Evolutionary conservation across 2,888 invertebrate species (phyloP), one percentile per base, ranked within the genome.

Genomic region (Hypomecis punctinalis): DNA sequence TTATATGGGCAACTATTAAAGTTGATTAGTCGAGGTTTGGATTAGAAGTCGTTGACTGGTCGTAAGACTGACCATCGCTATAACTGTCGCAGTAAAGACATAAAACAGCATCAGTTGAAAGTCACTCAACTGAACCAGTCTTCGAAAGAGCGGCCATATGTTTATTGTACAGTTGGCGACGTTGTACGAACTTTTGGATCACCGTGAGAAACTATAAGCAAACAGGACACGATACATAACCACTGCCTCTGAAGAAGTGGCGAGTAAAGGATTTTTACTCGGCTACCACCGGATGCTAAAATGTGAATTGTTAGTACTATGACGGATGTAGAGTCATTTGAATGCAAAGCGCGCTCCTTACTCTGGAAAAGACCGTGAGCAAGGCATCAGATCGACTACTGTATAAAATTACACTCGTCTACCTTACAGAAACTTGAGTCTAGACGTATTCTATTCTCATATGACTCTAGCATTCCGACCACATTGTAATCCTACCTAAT

Each of bases 241-340:
- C 52, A 46, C 42, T 13, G 47, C 53, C 54, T 62, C 59, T 59
- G 39, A 60, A 60, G 46, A 10, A 48, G 37, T 46, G 37, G 35
- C 42, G 37, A 56, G 37, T 48, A 53, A 54, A 43, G 48, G 23
- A 54, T 33, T 58, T 66, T 63, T 62, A 66, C 56, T 46, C 48
- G 47, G 56, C 54, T 40, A 53, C 39, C 80, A 84, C 89, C 90
- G 91, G 91, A 91, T 84, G 80, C 85, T 71, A 83, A 83, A 69
- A 70, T 65, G 68, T 63, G 76, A 79, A 77, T 79, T 80, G 86
- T 88, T 89, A 78, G 84, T 84, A 83, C 77, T 82, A 76, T 81
- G 84, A 81, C 91, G 91, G 91, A 92, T 91, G 90, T 86, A 74
- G 74, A 69, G 74, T 76, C 84, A 90, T 91, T 90, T 87, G 86